Percentiles rank a stretch among this genome's conserved stretches.
phyloP scores from a whole-genome alignment of 2,797 vertebrate species.

The Urophycis tenuis region DNA sequence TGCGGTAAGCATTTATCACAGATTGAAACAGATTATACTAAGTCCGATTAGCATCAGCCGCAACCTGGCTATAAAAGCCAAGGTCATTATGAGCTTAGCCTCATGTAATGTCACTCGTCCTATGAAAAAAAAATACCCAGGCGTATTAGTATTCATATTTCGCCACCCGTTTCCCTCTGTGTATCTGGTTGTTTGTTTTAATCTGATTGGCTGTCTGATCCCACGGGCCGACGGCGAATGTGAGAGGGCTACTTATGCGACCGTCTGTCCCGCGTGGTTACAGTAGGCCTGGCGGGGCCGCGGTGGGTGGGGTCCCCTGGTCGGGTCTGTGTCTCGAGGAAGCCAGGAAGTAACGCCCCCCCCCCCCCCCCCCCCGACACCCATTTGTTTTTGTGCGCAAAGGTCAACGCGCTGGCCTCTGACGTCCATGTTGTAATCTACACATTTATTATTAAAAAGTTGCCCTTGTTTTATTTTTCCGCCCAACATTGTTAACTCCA shows the following conservation, averaged over 20 bases:
- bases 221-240: conserved; percentile 48
- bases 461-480: neutral
- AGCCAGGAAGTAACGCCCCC: too few species aligned
- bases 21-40: conserved; percentile 75
- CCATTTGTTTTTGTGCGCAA: too few species aligned
- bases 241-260: conserved; percentile 60
- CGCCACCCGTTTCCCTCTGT: conserved; percentile 45
- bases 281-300: neutral
- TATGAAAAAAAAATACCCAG: conserved; percentile 57
- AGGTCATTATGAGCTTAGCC: conserved; percentile 76
- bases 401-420: neutral
- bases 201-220: conserved; percentile 65
- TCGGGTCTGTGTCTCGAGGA: neutral
- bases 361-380: too few species aligned
- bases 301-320: too few species aligned
- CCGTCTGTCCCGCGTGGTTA: neutral
- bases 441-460: neutral
- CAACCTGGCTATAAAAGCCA: conserved; percentile 73
- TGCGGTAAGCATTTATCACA: conserved; percentile 76
- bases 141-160: conserved; percentile 62
- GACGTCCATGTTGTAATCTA: neutral
- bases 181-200: conserved; percentile 51
- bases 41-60: conserved; percentile 72
- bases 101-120: conserved; percentile 65
- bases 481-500: neutral